phyloP scores from a whole-genome alignment of 2,888 invertebrate species.

The Drosophila putrida region DNA sequence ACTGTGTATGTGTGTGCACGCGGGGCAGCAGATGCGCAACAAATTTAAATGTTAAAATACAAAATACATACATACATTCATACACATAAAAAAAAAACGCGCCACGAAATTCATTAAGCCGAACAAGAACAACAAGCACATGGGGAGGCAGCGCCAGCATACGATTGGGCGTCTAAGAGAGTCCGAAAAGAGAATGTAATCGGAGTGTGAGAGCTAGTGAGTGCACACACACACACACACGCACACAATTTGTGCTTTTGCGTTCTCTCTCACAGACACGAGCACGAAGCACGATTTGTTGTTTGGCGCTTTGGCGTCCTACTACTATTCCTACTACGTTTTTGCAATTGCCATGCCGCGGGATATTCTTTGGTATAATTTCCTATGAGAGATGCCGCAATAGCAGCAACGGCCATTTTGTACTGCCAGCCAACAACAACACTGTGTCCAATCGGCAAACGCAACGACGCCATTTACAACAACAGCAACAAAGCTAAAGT shows the following conservation, averaged over 20 bases:
- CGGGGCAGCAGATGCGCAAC: slow-evolving; percentile 54
- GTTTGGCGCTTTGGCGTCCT: slow-evolving; percentile 46
- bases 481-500: slow-evolving; percentile 22
- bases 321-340: slow-evolving; percentile 42
- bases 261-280: slow-evolving; percentile 39
- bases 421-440: slow-evolving; percentile 10
- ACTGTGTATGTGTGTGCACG: slow-evolving; percentile 25
- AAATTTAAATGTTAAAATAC: slow-evolving; percentile 48
- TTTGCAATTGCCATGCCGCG: slow-evolving; percentile 4
- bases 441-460: slow-evolving; percentile 51
- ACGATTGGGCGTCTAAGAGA: slow-evolving; percentile 34
- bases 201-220: slow-evolving; percentile 1
- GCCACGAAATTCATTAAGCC: slow-evolving; percentile 35
- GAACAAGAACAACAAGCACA: slow-evolving; percentile 19
- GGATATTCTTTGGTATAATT: slow-evolving; percentile 15
- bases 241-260: slow-evolving; percentile 7
- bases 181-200: slow-evolving; percentile 11
- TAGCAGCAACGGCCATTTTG: slow-evolving; percentile 52
- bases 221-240: slow-evolving; percentile 8
- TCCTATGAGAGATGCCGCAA: background rate
- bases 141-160: slow-evolving; percentile 25
- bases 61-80: background rate
- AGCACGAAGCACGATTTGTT: background rate
- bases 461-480: slow-evolving; percentile 39
- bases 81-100: background rate